Base-by-base conservation (phyloP, 2,797 vertebrate genomes). In the Pogonophryne albipinna region DNA sequence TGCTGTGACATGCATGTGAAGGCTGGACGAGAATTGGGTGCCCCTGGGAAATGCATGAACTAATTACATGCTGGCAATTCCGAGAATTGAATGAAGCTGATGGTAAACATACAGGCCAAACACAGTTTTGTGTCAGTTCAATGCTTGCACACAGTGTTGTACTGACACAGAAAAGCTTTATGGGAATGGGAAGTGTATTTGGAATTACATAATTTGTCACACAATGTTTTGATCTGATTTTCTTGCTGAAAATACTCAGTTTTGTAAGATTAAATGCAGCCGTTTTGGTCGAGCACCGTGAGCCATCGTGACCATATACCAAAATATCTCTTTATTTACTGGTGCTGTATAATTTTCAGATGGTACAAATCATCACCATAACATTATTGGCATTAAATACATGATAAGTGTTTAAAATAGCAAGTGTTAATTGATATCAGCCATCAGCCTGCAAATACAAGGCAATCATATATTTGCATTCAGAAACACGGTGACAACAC, bases 11-110 rank as follows among this genome's bases (percentile, higher is more conserved):
- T 58, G 46, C 55, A 46, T 49, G 49, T 70, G 59, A 46, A 60
- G 49, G 69, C 45, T 15, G 16, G 47, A 13, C 4, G 6, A 20
- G 60, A 42, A 19, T 64, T 0, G 1, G 10, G 17, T 20, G 63
- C 64, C 73, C 27, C 74, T 31, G 69, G 78, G 76, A 76, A 78
- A 78, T 5, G 4, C 66, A 63, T 80, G 74, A 82, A 79, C 78
- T 85, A 80, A 78, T 69, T 83, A 66, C 61, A 61, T 1, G 1
- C 70, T 64, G 51, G 73, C 45, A 47, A 27, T 62, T 41, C 16
- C 46, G 72, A 78, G 64, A 59, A 44, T 68, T 71, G 57, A 76
- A 79, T 71, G 78, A 82, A 64, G 12, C 75, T 13, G 51, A 75
- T 61, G 66, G 68, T 68, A 82, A 84, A 72, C 62, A 64, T 7